Conservation (phyloP, 2,113 vertebrate species). For the Sakesphorus luctuosus region DNA sequence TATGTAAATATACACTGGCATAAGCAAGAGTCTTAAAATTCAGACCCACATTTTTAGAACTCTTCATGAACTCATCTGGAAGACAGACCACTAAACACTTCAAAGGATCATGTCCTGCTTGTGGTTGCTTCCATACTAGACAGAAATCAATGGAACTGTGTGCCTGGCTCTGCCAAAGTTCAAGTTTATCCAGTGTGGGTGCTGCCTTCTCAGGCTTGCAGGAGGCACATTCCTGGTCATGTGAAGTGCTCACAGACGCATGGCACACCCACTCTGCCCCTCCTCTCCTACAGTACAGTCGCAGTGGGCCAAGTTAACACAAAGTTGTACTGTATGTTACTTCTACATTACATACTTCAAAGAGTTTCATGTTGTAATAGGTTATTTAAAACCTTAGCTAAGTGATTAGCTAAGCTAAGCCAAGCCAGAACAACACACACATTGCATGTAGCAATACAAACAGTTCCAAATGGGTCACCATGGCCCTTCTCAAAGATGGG, state of each 20-base stretch:
- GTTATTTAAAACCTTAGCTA: not conserved
- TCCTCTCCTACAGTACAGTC: not conserved
- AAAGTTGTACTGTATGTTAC: not conserved
- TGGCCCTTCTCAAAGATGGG: not conserved
- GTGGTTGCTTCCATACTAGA: not conserved
- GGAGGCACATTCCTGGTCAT: not conserved
- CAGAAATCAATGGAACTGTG: not conserved
- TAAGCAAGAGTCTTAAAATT: not conserved
- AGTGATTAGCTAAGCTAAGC: not conserved
- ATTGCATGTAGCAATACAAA: not conserved
- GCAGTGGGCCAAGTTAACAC: not conserved
- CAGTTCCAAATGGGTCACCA: not conserved
- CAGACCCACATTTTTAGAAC: constrained; percentile 1
- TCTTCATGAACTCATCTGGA: constrained; percentile 29
- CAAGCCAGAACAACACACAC: not conserved
- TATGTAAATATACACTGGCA: not conserved
- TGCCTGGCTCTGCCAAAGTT: not conserved
- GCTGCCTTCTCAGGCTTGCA: rapidly evolving
- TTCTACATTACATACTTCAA: not conserved
- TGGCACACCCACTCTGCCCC: rapidly evolving
- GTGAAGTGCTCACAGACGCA: rapidly evolving
- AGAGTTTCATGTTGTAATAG: not conserved
- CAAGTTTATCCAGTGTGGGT: not conserved
- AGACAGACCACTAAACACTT: constrained; percentile 17
- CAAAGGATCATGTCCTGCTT: not conserved